Percentiles rank a stretch among this genome's conserved stretches.
Conservation (phyloP, 2,888 invertebrate species). For the Ethmia dodecea region DNA sequence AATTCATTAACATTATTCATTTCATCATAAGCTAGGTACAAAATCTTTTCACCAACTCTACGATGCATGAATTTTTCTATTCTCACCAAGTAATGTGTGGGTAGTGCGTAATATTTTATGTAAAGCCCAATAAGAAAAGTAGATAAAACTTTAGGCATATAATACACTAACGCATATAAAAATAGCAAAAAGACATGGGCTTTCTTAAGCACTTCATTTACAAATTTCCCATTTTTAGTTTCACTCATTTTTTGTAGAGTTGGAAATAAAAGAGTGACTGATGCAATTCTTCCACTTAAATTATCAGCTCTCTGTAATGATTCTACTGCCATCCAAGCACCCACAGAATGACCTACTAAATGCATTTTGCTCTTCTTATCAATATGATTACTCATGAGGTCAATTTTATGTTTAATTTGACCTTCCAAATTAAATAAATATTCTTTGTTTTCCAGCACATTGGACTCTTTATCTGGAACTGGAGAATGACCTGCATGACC, state of each 20-base stretch:
- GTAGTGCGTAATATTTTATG: slow-evolving; percentile 71
- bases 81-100: slow-evolving; percentile 61
- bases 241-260: slow-evolving; percentile 90
- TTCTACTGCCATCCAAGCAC: slow-evolving; percentile 89
- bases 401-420: slow-evolving; percentile 88
- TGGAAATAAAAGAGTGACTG: slow-evolving; percentile 89
- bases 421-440: slow-evolving; percentile 85
- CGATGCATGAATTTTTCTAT: slow-evolving; percentile 79
- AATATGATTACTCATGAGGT: slow-evolving; percentile 85
- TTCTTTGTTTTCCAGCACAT: slow-evolving; percentile 70
- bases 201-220: slow-evolving; percentile 79
- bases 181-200: slow-evolving; percentile 41
- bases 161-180: slow-evolving; percentile 52
- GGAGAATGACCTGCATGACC: slow-evolving; percentile 87
- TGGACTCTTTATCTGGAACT: slow-evolving; percentile 61
- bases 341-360: slow-evolving; percentile 94
- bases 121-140: slow-evolving; percentile 73
- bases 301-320: slow-evolving; percentile 78
- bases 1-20: slow-evolving; percentile 84
- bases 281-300: slow-evolving; percentile 74
- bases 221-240: slow-evolving; percentile 83
- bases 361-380: slow-evolving; percentile 85
- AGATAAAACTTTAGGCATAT: slow-evolving; percentile 74
- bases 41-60: slow-evolving; percentile 78
- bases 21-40: slow-evolving; percentile 87